Percentiles rank a stretch among this genome's conserved stretches.
phyloP scores from a whole-genome alignment of 2,888 invertebrate species.

The Leucophora obtusa region DNA sequence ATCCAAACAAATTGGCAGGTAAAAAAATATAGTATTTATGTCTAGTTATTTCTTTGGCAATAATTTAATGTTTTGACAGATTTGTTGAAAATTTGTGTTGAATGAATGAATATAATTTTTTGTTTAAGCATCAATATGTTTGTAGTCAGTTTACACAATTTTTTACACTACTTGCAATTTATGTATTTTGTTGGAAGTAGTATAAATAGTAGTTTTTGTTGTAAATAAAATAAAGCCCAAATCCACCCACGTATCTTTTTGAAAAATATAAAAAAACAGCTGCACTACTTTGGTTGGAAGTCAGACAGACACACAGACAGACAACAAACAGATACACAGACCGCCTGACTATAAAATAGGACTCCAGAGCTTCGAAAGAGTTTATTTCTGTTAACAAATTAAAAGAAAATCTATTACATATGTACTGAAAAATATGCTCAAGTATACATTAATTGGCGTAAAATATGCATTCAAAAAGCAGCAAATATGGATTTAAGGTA shows the following conservation, averaged over 20 bases:
- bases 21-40: not conserved
- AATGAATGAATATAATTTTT: constrained; percentile 30
- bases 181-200: constrained; percentile 10
- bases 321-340: constrained; percentile 7
- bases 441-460: too few species aligned
- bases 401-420: not conserved
- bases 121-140: not conserved
- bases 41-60: not conserved
- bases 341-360: not conserved
- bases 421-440: not conserved
- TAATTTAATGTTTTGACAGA: constrained; percentile 33
- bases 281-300: constrained; percentile 20
- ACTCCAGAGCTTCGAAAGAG: not conserved
- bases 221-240: constrained; percentile 16
- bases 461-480: too few species aligned
- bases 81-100: constrained; percentile 35
- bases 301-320: not conserved
- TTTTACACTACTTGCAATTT: too few species aligned
- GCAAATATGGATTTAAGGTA: not conserved
- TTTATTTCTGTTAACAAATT: not conserved
- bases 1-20: constrained; percentile 6
- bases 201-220: constrained; percentile 20
- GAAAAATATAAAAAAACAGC: constrained; percentile 26
- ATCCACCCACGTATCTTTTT: constrained; percentile 44
- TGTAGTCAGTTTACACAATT: constrained; percentile 19